A percentile compares a stretch with the other conserved stretches of the same genome.
phyloP scores from a whole-genome alignment of 2,888 invertebrate species.

The Tanytarsus gracilentus region DNA sequence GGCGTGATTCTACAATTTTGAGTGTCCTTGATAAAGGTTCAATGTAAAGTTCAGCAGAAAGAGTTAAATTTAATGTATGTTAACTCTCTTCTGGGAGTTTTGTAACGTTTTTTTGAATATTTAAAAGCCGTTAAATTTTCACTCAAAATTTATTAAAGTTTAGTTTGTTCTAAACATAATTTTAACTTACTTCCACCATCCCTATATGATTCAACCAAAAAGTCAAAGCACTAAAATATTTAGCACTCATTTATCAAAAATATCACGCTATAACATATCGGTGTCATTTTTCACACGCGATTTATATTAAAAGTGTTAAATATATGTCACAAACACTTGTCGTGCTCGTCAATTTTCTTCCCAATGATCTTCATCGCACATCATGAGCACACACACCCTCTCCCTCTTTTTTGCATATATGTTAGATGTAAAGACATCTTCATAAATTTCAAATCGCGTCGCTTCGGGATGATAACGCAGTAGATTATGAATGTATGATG shows the following conservation, averaged over 20 bases:
- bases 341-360: neutral
- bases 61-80: no score
- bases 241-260: slow-evolving; percentile 9
- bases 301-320: slow-evolving; percentile 19
- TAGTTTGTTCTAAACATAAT: no score
- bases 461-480: no score
- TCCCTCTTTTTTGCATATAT: no score
- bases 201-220: neutral
- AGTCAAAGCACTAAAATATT: neutral
- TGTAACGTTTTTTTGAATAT: neutral
- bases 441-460: no score
- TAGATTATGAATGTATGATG: no score
- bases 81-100: no score
- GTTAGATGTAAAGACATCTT: no score
- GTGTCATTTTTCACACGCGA: slow-evolving; percentile 28
- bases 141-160: no score
- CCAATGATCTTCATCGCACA: neutral
- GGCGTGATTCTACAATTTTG: neutral
- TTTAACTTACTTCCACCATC: neutral
- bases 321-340: slow-evolving; percentile 27
- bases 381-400: neutral
- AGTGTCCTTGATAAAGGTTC: neutral
- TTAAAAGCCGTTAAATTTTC: neutral
- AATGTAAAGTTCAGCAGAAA: neutral
- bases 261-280: neutral